Evolutionary conservation across 2,888 invertebrate species (phyloP).

Genomic region (Macroteleia sp.): DNA sequence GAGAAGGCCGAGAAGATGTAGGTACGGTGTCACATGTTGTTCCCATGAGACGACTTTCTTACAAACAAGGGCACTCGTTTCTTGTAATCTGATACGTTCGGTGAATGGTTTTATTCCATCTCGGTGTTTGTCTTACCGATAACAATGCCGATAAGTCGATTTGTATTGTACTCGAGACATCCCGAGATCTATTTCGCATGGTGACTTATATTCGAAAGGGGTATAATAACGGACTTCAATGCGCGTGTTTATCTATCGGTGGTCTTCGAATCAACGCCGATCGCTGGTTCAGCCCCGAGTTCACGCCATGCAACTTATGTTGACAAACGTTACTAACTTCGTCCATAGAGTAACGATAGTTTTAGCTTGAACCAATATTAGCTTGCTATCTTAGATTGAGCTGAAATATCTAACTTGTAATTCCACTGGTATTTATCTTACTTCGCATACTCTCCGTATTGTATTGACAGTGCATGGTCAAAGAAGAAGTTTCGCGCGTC

Average conservation of each 20-base stretch:
- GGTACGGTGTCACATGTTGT: conserved; percentile 35
- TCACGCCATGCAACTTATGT: conserved; percentile 27
- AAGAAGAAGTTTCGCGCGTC: no score
- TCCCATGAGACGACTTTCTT: conserved; percentile 54
- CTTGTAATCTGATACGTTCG: conserved; percentile 57
- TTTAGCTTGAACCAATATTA: conserved; percentile 41
- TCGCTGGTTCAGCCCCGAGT: background rate
- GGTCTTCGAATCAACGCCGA: conserved; percentile 9
- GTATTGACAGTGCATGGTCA: no score
- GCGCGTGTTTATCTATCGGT: conserved; percentile 20
- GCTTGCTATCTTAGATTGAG: conserved; percentile 48
- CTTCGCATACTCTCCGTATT: no score
- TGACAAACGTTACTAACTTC: conserved; percentile 45
- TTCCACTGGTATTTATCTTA: conserved; percentile 44
- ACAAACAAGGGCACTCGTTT: conserved; percentile 62
- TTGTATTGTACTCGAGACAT: conserved; percentile 26
- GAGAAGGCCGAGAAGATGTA: conserved; percentile 37
- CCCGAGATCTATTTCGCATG: background rate
- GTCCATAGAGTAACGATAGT: conserved; percentile 24
- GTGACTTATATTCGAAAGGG: conserved; percentile 1
- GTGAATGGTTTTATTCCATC: conserved; percentile 23
- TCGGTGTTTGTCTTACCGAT: no score
- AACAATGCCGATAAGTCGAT: conserved; percentile 57
- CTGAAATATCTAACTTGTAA: conserved; percentile 35
- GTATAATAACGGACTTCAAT: background rate